Conservation (phyloP, 2,888 invertebrate genomes). For the Glyphotaelius pellucidus region DNA sequence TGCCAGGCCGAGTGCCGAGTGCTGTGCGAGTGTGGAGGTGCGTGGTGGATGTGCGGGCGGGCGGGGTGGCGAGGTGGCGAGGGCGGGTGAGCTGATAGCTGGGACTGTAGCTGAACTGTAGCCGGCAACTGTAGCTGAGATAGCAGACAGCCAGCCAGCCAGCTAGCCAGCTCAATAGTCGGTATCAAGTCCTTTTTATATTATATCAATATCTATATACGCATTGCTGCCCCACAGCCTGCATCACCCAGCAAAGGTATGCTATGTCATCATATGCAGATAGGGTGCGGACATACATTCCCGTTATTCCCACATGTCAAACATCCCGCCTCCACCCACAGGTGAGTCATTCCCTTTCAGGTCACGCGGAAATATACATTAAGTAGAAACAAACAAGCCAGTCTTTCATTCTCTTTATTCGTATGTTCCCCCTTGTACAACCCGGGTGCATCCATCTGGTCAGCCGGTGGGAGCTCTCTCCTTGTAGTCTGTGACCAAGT, state of each 20-base stretch:
- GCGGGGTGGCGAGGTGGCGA: conserved; percentile 56
- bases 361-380: conserved; percentile 16
- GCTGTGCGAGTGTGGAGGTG: conserved; percentile 60
- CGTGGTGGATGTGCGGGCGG: conserved; percentile 42
- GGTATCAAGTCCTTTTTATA: conserved; percentile 55
- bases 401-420: conserved; percentile 17
- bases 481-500: conserved; percentile 72
- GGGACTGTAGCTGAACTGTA: conserved; percentile 32
- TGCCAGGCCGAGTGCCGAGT: conserved; percentile 64
- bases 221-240: conserved; percentile 6
- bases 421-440: neutral
- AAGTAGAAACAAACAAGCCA: conserved; percentile 26
- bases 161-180: conserved; percentile 33
- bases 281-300: conserved; percentile 13
- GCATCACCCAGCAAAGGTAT: conserved; percentile 8
- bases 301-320: neutral
- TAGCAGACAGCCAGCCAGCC: conserved; percentile 21
- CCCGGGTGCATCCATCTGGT: neutral
- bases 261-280: conserved; percentile 5
- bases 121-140: conserved; percentile 43
- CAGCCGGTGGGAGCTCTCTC: neutral
- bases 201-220: conserved; percentile 14
- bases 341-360: conserved; percentile 44
- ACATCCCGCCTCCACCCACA: conserved; percentile 28
- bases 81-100: conserved; percentile 53